These are phyloP conservation scores for Dasyprocta punctata DNA, from an alignment of 2,113 vertebrate genomes.

Conservation along the genomic window DNA sequence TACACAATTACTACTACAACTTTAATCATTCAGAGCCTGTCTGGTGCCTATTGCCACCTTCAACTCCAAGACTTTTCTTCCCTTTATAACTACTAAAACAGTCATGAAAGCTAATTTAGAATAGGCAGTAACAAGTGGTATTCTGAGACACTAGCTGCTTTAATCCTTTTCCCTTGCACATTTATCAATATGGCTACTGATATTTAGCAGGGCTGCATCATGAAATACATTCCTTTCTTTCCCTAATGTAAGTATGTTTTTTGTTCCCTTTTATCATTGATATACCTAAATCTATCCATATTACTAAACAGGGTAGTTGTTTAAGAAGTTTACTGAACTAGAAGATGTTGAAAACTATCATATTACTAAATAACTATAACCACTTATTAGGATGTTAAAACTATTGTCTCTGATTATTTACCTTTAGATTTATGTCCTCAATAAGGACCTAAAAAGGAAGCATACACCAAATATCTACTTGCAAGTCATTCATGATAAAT, in stretches of 20 bases:
- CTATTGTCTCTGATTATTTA: neutral
- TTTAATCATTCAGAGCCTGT: neutral
- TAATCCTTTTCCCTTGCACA: neutral
- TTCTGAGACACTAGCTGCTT: neutral
- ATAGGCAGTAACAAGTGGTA: neutral
- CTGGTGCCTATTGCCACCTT: neutral
- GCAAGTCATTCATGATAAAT: neutral
- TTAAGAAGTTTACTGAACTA: neutral
- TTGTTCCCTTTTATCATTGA: neutral
- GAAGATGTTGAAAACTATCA: neutral
- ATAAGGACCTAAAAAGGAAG: neutral
- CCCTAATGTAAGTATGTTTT: neutral
- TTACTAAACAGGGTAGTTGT: neutral
- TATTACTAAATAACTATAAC: neutral
- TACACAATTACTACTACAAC: neutral
- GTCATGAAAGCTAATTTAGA: neutral
- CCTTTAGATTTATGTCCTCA: neutral
- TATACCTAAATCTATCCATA: neutral
- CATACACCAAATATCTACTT: neutral
- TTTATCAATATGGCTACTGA: neutral
- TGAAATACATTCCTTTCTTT: neutral
- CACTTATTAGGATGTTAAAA: neutral
- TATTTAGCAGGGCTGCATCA: neutral
- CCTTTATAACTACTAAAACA: neutral
- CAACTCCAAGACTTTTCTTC: neutral